phyloP scores from a whole-genome alignment of 2,888 invertebrate species.

The Lingula anatina region DNA sequence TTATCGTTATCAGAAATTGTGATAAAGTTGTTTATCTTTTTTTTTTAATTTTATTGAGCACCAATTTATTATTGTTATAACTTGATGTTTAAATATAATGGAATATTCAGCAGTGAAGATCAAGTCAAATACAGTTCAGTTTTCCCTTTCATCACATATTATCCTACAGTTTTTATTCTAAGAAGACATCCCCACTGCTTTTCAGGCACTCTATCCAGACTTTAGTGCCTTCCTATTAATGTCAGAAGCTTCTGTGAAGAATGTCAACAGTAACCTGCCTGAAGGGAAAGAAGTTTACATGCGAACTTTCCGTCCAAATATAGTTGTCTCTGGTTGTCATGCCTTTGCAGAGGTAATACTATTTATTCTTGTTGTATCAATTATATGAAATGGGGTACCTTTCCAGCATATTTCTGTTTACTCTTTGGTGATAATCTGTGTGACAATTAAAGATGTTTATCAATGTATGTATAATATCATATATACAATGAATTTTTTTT shows the following conservation, averaged over 20 bases:
- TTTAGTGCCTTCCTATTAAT: constrained; percentile 56
- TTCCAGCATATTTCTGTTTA: neutral
- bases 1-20: too few species aligned
- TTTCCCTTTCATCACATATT: too few species aligned
- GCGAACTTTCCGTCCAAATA: constrained; percentile 66
- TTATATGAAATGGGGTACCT: neutral
- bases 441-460: too few species aligned
- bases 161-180: too few species aligned
- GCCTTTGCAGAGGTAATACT: constrained; percentile 44
- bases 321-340: constrained; percentile 59
- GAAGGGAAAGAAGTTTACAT: constrained; percentile 53
- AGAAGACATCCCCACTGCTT: too few species aligned
- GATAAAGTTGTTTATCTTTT: too few species aligned
- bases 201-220: constrained; percentile 24
- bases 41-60: too few species aligned
- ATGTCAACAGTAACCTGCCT: constrained; percentile 63
- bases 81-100: too few species aligned
- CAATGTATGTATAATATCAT: too few species aligned
- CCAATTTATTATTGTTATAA: too few species aligned
- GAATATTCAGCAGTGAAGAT: too few species aligned
- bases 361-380: neutral
- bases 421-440: neutral
- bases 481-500: neutral
- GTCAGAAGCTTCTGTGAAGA: constrained; percentile 64
- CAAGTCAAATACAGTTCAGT: too few species aligned